phyloP scores from a whole-genome alignment of 2,797 vertebrate genomes.

The Setipinna tenuifilis region DNA sequence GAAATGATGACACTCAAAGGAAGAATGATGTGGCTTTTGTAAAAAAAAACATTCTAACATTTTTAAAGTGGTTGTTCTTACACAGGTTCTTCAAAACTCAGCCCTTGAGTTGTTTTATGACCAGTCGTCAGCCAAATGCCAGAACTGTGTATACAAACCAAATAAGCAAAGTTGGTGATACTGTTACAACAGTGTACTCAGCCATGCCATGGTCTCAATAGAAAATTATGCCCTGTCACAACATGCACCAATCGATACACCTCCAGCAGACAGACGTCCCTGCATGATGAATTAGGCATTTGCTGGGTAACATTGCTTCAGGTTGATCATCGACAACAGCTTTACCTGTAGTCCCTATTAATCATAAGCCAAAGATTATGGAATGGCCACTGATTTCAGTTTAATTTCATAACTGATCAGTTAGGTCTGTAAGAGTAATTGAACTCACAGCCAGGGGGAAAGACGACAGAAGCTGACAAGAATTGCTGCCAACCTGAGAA shows the following conservation, averaged over 20 bases:
- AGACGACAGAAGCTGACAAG: not conserved
- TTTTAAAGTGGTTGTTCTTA: too few species aligned
- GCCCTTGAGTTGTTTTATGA: too few species aligned
- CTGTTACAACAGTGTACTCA: constrained; percentile 54
- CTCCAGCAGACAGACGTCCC: constrained; percentile 48
- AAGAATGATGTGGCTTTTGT: too few species aligned
- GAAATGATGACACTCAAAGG: too few species aligned
- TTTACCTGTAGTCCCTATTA: constrained; percentile 42
- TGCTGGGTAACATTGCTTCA: constrained; percentile 54
- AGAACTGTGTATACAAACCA: constrained; percentile 34
- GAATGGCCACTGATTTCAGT: not conserved
- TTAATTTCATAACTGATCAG: not conserved
- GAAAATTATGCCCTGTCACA: constrained; percentile 43
- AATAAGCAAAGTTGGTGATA: constrained; percentile 43
- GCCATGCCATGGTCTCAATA: constrained; percentile 33
- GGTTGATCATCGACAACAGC: constrained; percentile 53
- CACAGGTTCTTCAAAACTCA: too few species aligned
- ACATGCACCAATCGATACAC: constrained; percentile 53
- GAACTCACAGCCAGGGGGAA: not conserved
- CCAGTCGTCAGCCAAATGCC: not conserved
- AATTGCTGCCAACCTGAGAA: not conserved
- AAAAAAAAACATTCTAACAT: too few species aligned
- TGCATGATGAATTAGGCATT: constrained; percentile 57
- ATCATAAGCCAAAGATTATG: not conserved
- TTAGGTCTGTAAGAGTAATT: not conserved